A percentile compares a stretch with the other conserved stretches of the same genome.
phyloP scores from a whole-genome alignment of 1,140 invertebrate species.

The Copidosoma floridanum region DNA sequence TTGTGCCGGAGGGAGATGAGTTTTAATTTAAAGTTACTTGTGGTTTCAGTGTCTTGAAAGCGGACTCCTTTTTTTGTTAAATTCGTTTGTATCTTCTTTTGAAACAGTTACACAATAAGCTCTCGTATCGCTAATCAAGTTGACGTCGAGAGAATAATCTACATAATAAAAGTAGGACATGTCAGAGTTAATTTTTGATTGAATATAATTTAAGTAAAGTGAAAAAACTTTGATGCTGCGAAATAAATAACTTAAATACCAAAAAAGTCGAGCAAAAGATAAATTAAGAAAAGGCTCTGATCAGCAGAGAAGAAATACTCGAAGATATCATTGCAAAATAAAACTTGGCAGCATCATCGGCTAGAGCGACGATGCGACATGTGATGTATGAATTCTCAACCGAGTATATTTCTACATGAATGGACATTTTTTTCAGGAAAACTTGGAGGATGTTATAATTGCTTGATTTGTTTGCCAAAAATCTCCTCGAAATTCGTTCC shows the following conservation, averaged over 20 bases:
- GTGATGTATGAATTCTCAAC: neutral
- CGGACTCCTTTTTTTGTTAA: too few relatives aligned
- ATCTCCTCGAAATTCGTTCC: too few relatives aligned
- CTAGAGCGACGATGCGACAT: conserved; percentile 21
- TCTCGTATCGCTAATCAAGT: too few relatives aligned
- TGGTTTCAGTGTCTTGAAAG: too few relatives aligned
- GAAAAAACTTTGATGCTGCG: neutral
- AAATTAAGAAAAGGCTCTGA: neutral
- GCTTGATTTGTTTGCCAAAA: too few relatives aligned
- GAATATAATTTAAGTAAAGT: neutral
- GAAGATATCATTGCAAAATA: conserved; percentile 10
- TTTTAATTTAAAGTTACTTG: too few relatives aligned
- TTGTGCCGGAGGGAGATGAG: too few relatives aligned
- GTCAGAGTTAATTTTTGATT: too few relatives aligned
- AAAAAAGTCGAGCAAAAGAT: neutral
- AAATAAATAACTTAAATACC: neutral
- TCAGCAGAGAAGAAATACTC: neutral
- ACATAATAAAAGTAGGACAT: too few relatives aligned
- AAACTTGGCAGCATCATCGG: conserved; percentile 33
- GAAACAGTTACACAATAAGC: too few relatives aligned
- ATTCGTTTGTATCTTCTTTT: too few relatives aligned
- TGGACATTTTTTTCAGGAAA: neutral
- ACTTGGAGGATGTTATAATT: neutral
- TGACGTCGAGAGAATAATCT: too few relatives aligned
- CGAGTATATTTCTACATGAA: neutral